Evolutionary conservation across 1,140 invertebrate species (phyloP), one percentile per base, ranked within the genome.

Genomic region (Mylabris phalerata): DNA sequence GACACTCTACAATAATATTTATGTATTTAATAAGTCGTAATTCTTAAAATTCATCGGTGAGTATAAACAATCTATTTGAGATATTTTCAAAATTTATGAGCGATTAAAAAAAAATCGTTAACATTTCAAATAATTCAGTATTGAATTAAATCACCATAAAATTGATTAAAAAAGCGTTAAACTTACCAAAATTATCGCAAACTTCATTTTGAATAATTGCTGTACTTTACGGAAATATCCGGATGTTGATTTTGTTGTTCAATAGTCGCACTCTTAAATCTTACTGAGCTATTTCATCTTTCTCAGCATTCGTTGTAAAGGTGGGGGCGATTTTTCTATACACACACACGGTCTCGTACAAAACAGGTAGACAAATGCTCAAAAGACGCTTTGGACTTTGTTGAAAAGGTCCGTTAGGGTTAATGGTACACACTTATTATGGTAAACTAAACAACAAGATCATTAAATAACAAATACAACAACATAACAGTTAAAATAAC

Each of bases 281-380:
- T 55, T 55, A 55, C 52, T 55, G 52, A 55, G 44, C 45, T 55
- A 55, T 55, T 55, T 55, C 52, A 46, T 55, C 52, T 55, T 55
- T 55, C 52, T 55, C 45, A 47, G 44, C 32, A 55, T 46, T 46
- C 39, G 44, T 48, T 42, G 6, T 5, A 55, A 55, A 43, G 52
- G 45, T 44, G 52, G 52, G 44, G 7, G 4, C 32, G 32, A 32
- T 32, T 32, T 32, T 32, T 32, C 32, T 32, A 32, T 7, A 32
- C 32, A 7, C 7, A 32, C 7, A 32, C 4, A 32, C 7, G 19
- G 19, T 19, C 19, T 19, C 19, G 7, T 7, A 32, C 32, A 7
- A 32, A 46, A 55, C 52, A 55, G 52, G 52, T 55, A 55, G 26
- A 46, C 25, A 46, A 43, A 38, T 44, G 52, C 48, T 44, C 39